A percentile compares a stretch with the other conserved stretches of the same genome.
phyloP scores from a whole-genome alignment of 2,797 vertebrate species.

The Lepilemur septentrionalis region DNA sequence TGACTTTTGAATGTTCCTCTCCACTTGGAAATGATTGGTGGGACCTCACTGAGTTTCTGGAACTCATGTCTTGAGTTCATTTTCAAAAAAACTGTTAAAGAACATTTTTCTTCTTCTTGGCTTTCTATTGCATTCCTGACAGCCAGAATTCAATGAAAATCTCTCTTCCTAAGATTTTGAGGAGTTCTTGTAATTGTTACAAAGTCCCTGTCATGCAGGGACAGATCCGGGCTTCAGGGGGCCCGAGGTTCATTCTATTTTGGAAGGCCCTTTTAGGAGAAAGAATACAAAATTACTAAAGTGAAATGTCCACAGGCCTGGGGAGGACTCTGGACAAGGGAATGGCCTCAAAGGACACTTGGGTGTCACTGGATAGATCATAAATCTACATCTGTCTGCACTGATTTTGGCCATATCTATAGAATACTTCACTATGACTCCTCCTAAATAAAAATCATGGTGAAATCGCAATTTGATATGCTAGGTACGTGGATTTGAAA shows the following conservation, averaged over 20 bases:
- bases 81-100: background rate
- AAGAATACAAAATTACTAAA: background rate
- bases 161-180: background rate
- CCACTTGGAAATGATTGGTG: background rate
- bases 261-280: background rate
- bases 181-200: background rate
- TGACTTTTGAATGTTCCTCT: background rate
- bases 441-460: background rate
- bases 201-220: background rate
- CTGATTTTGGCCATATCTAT: background rate
- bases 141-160: background rate
- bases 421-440: background rate
- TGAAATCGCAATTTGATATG: background rate
- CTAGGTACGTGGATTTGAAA: background rate
- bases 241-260: background rate
- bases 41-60: background rate
- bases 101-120: background rate
- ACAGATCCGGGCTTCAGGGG: background rate
- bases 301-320: background rate
- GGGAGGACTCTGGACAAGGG: background rate
- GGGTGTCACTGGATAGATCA: background rate
- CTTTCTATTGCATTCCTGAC: background rate
- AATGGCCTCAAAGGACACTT: background rate
- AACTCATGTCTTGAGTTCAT: background rate
- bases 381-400: background rate